These are phyloP conservation scores for Sphaerolaimus hirsutus DNA, from an alignment of 2,888 invertebrate genomes.

Conservation along the genomic window DNA sequence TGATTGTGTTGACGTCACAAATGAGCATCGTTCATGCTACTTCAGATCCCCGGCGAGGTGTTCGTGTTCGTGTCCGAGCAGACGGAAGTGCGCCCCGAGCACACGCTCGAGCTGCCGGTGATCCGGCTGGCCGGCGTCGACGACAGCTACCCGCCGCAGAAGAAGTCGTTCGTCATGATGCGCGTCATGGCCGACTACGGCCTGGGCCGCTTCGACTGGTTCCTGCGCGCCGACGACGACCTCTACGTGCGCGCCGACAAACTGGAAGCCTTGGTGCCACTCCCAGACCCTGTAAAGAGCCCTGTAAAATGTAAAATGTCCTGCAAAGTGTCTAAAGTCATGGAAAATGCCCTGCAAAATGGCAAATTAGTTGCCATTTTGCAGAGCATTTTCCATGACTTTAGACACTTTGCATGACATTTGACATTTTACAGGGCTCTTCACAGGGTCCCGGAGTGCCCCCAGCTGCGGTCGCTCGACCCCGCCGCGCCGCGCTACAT, in stretches of 20 bases:
- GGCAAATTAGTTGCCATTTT: too few species aligned
- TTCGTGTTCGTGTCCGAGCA: constrained; percentile 23
- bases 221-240: constrained; percentile 87
- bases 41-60: constrained; percentile 8
- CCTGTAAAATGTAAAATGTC: too few species aligned
- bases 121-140: constrained; percentile 64
- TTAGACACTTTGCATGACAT: too few species aligned
- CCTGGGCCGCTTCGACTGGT: constrained; percentile 76
- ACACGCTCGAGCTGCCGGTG: constrained; percentile 26
- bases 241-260: constrained; percentile 68
- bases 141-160: constrained; percentile 89
- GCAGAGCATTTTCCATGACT: too few species aligned
- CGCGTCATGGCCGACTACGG: constrained; percentile 74
- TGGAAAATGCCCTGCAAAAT: too few species aligned
- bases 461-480: constrained; percentile 16
- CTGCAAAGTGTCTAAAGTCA: too few species aligned
- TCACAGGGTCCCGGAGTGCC: too few species aligned
- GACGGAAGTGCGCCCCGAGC: constrained; percentile 30
- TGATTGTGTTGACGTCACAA: too few species aligned
- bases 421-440: too few species aligned
- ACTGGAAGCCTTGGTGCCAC: constrained; percentile 55
- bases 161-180: constrained; percentile 76
- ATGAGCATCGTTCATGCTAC: too few species aligned
- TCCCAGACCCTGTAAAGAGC: too few species aligned
- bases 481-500: constrained; percentile 27